These are phyloP conservation scores for Stratiolaelaps scimitus DNA, from an alignment of 1,140 invertebrate species.

Conservation along the genomic window DNA sequence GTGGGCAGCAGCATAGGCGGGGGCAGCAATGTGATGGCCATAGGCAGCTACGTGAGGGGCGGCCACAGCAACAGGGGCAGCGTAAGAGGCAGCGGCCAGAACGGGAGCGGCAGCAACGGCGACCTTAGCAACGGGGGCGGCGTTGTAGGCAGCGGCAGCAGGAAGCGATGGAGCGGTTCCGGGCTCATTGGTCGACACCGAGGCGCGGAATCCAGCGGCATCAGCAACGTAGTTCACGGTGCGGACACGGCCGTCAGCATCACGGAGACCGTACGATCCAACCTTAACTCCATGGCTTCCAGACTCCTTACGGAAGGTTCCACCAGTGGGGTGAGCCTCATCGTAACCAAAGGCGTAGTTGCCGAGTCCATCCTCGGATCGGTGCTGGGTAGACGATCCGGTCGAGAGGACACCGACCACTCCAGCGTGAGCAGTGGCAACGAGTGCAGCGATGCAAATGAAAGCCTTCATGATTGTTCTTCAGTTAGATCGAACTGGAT, in stretches of 20 bases:
- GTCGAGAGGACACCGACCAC: conserved; percentile 10
- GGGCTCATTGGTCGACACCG: conserved; percentile 36
- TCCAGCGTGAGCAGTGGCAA: conserved; percentile 32
- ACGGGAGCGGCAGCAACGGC: conserved; percentile 42
- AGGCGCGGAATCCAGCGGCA: conserved; percentile 37
- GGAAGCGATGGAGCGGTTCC: conserved; percentile 33
- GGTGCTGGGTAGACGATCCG: conserved; percentile 11
- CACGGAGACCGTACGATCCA: conserved; percentile 37
- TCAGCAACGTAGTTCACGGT: conserved; percentile 40
- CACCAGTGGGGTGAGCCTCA: conserved; percentile 38
- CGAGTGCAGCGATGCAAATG: conserved; percentile 32
- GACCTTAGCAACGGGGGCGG: conserved; percentile 37
- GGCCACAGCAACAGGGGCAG: conserved; percentile 37
- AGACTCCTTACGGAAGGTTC: conserved; percentile 36
- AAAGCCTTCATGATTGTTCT: conserved; percentile 25
- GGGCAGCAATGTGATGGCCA: conserved; percentile 45
- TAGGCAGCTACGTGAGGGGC: conserved; percentile 44
- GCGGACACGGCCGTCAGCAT: conserved; percentile 37
- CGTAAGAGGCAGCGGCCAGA: conserved; percentile 32
- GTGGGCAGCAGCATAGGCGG: conserved; percentile 45
- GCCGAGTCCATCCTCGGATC: conserved; percentile 31
- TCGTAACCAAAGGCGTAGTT: conserved; percentile 39
- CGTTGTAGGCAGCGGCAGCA: conserved; percentile 34
- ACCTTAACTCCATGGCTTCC: conserved; percentile 35
- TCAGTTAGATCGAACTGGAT: not conserved